Evolutionary conservation across 2,797 vertebrate species (phyloP).

Genomic region (Coendou prehensilis): DNA sequence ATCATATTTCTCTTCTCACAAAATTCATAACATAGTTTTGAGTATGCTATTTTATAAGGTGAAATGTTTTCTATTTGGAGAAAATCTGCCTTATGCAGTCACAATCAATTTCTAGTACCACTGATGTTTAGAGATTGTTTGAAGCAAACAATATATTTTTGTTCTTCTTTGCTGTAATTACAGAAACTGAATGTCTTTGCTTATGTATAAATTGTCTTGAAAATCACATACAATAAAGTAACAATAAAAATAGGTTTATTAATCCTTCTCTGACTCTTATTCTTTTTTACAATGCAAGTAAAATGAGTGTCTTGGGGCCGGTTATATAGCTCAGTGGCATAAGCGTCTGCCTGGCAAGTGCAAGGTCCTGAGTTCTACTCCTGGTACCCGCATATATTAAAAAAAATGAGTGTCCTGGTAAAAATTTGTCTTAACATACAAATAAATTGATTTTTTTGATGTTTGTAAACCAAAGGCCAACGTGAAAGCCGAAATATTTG

Average conservation of each 20-base stretch:
- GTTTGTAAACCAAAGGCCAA: neutral
- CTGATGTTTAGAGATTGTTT: neutral
- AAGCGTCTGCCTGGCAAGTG: too few relatives aligned
- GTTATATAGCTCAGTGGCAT: too few relatives aligned
- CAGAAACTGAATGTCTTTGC: neutral
- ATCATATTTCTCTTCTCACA: conserved; percentile 8
- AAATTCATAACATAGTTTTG: neutral
- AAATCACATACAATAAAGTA: neutral
- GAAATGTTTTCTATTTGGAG: neutral
- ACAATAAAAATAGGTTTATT: neutral
- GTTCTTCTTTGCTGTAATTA: conserved; percentile 24
- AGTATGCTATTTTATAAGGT: neutral
- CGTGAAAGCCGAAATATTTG: conserved; percentile 36
- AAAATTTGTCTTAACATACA: neutral
- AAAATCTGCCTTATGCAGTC: neutral
- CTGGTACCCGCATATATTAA: too few relatives aligned
- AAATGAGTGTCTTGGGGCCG: neutral
- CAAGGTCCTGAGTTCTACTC: too few relatives aligned
- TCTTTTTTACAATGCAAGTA: neutral
- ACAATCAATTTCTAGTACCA: neutral
- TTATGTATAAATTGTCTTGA: conserved; percentile 21
- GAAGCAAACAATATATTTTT: neutral
- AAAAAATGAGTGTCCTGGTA: neutral
- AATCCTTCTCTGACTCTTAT: neutral
- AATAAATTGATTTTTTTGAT: neutral